Evolutionary conservation across 2,797 vertebrate species (phyloP).

Genomic region (Lagorchestes hirsutus): DNA sequence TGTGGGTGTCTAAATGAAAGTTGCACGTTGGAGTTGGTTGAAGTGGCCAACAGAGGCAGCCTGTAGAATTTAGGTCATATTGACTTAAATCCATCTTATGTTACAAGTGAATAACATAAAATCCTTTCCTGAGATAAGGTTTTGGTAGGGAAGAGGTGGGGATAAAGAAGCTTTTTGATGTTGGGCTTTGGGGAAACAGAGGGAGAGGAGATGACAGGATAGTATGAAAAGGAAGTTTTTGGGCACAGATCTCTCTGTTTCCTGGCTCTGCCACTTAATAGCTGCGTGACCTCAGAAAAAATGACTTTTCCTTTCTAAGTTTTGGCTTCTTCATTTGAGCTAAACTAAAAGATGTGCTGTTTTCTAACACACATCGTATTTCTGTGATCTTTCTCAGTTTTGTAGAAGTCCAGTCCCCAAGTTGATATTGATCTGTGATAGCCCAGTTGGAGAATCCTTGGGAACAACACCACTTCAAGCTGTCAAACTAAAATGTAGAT

Average conservation of each 20-base stretch:
- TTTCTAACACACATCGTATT: not conserved
- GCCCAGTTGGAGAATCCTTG: not conserved
- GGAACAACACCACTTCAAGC: not conserved
- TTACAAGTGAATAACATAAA: not conserved
- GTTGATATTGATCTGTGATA: not conserved
- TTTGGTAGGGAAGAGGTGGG: not conserved
- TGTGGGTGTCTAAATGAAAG: not conserved
- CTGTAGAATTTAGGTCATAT: not conserved
- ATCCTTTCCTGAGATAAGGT: not conserved
- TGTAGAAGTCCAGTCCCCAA: not conserved
- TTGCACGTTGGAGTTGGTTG: not conserved
- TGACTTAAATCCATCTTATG: not conserved
- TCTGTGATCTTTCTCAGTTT: not conserved
- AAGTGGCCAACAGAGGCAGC: not conserved
- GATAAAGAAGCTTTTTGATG: not conserved
- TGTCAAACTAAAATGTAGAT: not conserved
- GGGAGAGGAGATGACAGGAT: not conserved
- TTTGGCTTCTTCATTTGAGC: not conserved
- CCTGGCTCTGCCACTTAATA: not conserved
- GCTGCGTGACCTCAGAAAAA: not conserved
- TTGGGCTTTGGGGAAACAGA: not conserved
- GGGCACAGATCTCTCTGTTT: not conserved
- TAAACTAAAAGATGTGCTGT: not conserved
- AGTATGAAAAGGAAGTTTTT: not conserved
- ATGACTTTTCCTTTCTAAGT: not conserved